Percentiles rank a stretch among this genome's conserved stretches.
phyloP scores from a whole-genome alignment of 2,888 invertebrate species.

The Pyralis farinalis region DNA sequence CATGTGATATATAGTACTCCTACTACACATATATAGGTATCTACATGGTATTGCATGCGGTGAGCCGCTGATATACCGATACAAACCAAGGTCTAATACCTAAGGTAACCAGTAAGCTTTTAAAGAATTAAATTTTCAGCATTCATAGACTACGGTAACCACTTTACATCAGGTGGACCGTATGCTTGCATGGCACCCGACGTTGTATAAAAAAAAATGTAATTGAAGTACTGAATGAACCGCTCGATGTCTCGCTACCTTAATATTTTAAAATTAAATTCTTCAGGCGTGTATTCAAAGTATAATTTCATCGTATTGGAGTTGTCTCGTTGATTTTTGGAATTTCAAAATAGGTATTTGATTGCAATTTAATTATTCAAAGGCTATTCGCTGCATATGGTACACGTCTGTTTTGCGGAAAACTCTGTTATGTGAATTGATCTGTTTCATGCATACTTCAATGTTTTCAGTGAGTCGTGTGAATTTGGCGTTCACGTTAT shows the following conservation, averaged over 20 bases:
- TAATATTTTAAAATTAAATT: constrained; percentile 73
- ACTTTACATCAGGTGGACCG: no score
- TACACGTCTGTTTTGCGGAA: constrained; percentile 28
- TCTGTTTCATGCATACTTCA: constrained; percentile 26
- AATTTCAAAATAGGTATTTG: constrained; percentile 58
- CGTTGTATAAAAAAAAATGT: no score
- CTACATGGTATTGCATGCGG: no score
- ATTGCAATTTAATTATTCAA: constrained; percentile 66
- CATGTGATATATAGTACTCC: no score
- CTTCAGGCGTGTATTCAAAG: constrained; percentile 62
- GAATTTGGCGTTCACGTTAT: constrained; percentile 12
- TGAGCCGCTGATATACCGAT: no score
- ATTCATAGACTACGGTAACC: no score
- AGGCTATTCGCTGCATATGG: constrained; percentile 43
- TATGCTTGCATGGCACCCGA: no score
- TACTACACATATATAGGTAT: no score
- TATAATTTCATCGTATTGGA: constrained; percentile 50
- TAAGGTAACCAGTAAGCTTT: no score
- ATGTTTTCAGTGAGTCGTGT: constrained; percentile 19
- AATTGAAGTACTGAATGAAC: constrained; percentile 50
- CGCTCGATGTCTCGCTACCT: constrained; percentile 41
- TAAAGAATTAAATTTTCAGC: no score
- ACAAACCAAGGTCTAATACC: constrained; percentile 40
- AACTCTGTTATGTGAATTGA: constrained; percentile 28
- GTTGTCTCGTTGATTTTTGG: constrained; percentile 41